Evolutionary conservation across 2,888 invertebrate genomes (phyloP), one percentile per base, ranked within the genome.

Genomic region (Dilophus febrilis): DNA sequence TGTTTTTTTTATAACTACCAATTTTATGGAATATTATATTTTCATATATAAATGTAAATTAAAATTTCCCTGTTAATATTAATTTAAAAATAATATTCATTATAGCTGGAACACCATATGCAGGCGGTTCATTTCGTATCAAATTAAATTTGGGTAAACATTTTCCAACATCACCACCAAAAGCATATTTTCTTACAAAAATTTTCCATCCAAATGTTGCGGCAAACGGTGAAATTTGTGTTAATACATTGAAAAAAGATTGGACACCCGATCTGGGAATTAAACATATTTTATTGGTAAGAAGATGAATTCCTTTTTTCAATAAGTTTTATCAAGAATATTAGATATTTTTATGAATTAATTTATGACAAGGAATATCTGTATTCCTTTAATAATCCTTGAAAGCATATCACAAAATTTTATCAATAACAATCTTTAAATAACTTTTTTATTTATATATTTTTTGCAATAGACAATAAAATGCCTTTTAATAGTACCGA

Each of bases 201-300:
- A 88, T 95, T 57, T 95, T 95, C 67, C 94, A 95, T 65, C 94
- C 94, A 19, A 95, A 95, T 69, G 92, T 95, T 50, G 82, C 92
- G 37, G 67, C 74, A 44, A 86, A 81, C 66, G 94, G 94, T 44
- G 92, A 92, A 65, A 94, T 95, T 55, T 95, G 94, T 66, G 94
- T 94, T 7, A 90, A 92, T 65, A 92, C 94, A 44, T 70, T 95
- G 45, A 87, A 88, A 64, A 90, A 85, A 65, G 94, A 92, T 69
- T 94, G 94, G 94, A 87, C 87, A 59, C 78, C 90, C 45, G 88
- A 91, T 68, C 76, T 91, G 58, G 94, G 94, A 57, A 84, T 94
- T 47, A 86, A 83, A 70, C 92, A 94, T 65, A 84, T 92, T 64
- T 70, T 95, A 58, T 66, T 91, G 62, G 86, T 80, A 62, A 61